Base-by-base conservation (phyloP, 92 coral and sea anemone genomes). In the Heteractis magnifica region DNA sequence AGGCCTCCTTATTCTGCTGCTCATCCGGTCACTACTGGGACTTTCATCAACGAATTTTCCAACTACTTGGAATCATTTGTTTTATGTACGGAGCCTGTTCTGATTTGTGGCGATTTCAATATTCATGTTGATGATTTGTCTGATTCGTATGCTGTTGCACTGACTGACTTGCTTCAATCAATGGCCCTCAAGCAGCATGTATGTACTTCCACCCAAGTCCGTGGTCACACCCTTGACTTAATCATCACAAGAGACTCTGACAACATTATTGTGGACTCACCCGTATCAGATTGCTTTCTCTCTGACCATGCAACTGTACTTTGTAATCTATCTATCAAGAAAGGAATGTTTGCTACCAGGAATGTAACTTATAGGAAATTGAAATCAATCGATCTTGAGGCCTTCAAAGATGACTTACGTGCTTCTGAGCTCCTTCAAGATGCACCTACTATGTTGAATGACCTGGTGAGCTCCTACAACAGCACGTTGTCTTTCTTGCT, bases 11-110 rank as follows among this genome's bases (percentile, higher is more conserved):
- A 86, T 64, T 86, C 92, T 52, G 56, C 81, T 49, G 77, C 51
- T 70, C 85, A 68, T 55, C 85, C 87, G 3, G 82, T 85, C 13
- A 71, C 87, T 51, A 81, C 81, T 76, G 48, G 71, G 49, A 59
- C 85, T 58, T 89, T 89, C 70, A 44, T 88, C 72, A 56, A 77
- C 56, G 86, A 89, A 80, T 85, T 89, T 76, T 74, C 91, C 3
- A 58, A 79, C 34, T 88, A 88, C 52, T 65, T 88, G 62, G 91
- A 88, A 64, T 84, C 91, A 21, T 84, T 84, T 71, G 87, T 79
- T 72, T 56, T 88, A 56, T 79, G 76, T 81, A 79, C 88, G 51
- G 85, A 88, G 62, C 88, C 87, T 65, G 14, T 87, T 13, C 49
- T 87, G 78, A 82, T 88, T 59, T 84, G 85, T 78, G 83, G 85